Base-by-base conservation (phyloP, 2,888 invertebrate species). In the Monoplex corrugatus region DNA sequence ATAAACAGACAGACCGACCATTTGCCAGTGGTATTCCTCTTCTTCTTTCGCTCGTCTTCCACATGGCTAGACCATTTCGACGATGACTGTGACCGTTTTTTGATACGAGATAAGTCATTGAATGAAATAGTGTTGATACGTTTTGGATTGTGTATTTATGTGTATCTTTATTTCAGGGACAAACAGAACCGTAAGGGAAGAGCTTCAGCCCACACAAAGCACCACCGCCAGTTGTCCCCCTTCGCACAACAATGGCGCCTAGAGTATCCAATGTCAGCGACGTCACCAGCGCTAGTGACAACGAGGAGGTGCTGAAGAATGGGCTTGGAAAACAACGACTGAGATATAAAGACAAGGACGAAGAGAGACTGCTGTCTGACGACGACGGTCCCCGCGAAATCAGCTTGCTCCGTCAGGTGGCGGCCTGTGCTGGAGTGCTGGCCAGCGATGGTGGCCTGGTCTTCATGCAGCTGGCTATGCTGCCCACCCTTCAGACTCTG, bases 391-490 rank as follows among this genome's bases (percentile, higher is more conserved):
- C 35, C 8, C 40, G 43, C 28, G 78, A 80, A 23, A 43, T 84
- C 44, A 28, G 68, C 68, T 13, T 63, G 43, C n/a, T 23, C 16
- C 86, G 86, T 19, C 63, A 86, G 86, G n/a, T 86, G 63, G 40
- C 43, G 40, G 40, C 68, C n/a, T 43, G 68, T 35, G 43, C 43
- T 2, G 86, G 68, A 0, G 63, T 86, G 40, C 86, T 86, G 63
- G 40, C 86, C n/a, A 86, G 68, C n/a, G 86, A 86, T 10, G 86
- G 32, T 28, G 86, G 68, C 2, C 43, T 68, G 86, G 86, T 86
- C 28, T 68, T 86, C 68, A 86, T 86, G 86, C 86, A 86, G 86
- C 86, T 86, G 68, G 32, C n/a, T 40, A 86, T 86, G 86, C n/a
- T 86, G n/a, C 86, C 86, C 63, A 38, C 38, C 8, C 86, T 86